Evolutionary conservation across 2,113 vertebrate species (phyloP).

Genomic region (Toxostoma redivivum): DNA sequence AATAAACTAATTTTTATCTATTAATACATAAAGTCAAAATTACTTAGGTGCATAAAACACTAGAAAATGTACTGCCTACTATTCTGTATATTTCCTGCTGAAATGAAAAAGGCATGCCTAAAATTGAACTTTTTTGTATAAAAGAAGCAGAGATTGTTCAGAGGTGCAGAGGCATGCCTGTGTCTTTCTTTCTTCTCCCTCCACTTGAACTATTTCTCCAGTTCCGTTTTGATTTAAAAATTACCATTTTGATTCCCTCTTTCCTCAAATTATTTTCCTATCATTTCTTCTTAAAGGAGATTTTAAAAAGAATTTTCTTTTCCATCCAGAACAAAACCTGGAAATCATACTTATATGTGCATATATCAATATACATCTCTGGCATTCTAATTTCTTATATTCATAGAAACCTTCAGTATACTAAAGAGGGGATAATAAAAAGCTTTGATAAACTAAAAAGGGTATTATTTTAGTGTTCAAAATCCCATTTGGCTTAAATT

Average conservation of each 20-base stretch:
- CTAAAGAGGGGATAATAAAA: not conserved
- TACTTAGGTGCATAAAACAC: not conserved
- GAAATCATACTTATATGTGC: not conserved
- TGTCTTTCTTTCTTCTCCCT: not conserved
- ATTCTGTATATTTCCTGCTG: not conserved
- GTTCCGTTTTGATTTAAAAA: not conserved
- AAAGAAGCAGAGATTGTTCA: not conserved
- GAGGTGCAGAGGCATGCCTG: not conserved
- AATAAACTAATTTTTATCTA: not conserved
- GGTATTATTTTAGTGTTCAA: not conserved
- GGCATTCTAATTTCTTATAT: not conserved
- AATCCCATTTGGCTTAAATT: not conserved
- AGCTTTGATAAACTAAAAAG: not conserved
- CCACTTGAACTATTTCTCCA: not conserved
- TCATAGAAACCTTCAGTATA: not conserved
- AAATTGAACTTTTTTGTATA: not conserved
- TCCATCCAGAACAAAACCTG: not conserved
- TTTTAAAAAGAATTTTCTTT: not conserved
- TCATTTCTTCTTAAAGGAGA: not conserved
- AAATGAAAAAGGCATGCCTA: not conserved
- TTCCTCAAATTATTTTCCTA: not conserved
- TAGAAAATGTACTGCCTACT: not conserved
- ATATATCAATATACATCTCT: not conserved
- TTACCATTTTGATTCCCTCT: accelerated
- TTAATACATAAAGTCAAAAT: not conserved